Conservation (phyloP, 2,888 invertebrate species). For the Lasioglossum villosulum region DNA sequence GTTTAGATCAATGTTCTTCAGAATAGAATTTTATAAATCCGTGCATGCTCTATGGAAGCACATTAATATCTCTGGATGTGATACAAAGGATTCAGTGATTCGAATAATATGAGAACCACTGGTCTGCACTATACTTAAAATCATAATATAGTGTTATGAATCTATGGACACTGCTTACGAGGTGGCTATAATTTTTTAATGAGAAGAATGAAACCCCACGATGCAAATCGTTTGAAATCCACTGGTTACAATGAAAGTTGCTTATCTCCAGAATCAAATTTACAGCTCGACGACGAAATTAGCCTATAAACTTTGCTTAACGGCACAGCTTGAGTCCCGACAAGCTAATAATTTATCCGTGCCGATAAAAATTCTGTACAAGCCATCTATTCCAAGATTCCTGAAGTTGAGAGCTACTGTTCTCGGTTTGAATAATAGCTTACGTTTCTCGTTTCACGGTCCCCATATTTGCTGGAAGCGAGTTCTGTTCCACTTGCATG, state of each 20-base stretch:
- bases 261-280: neutral
- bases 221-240: neutral
- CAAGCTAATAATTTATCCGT: neutral
- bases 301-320: neutral
- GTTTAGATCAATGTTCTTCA: neutral
- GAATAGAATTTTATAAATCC: too few species aligned
- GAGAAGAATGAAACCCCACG: neutral
- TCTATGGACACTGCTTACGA: neutral
- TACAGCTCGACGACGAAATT: neutral
- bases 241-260: neutral
- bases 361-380: neutral
- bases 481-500: neutral
- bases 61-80: neutral
- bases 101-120: neutral
- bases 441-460: neutral
- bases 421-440: neutral
- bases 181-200: neutral
- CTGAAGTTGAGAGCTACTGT: neutral
- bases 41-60: neutral
- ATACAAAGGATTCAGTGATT: neutral
- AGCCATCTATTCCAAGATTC: neutral
- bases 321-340: neutral
- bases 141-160: neutral
- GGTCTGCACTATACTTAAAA: neutral
- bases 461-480: neutral